Base-by-base conservation (phyloP, 2,888 invertebrate genomes). In the Cheilosia urbana region DNA sequence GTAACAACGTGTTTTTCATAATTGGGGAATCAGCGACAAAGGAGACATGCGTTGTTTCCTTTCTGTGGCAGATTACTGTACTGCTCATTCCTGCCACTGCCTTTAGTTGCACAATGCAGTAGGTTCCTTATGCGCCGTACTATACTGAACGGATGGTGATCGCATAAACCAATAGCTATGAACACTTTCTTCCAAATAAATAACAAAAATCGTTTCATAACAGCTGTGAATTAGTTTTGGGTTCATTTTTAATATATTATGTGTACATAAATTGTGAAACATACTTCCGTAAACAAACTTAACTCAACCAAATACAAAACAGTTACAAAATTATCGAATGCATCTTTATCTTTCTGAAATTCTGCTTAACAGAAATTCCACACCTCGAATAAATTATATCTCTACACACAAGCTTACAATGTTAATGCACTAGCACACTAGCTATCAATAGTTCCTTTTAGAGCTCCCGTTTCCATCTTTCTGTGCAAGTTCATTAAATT, bases 261-360 rank as follows among this genome's bases (percentile, higher is more conserved):
- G 34, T 62, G 71, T 60, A 82, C 60, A 76, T 65, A 76, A 84
- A 69, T 53, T 83, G 79, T 79, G 79, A 69, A 62, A 76, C 73
- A 75, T 69, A 75, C 60, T 75, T 76, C 58, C 73, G 58, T 76
- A 66, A 69, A 62, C 73, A 63, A 57, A 84, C 58, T 75, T 37
- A 47, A 65, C 51, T 53, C 57, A 60, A 79, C 69, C 47, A 65
- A 79, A 79, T 75, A 69, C 75, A 80, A 75, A 75, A 79, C 65
- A 69, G 40, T 66, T 75, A 71, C 60, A 45, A 69, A 65, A 75
- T 69, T 45, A 79, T 73, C 78, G 58, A 69, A 66, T 72, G 82
- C 78, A 78, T 62, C 55, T 53, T 49, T 49, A 37, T 49, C 1
- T 30, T 42, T 34, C 30, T 60, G 4, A 30, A 47, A 71, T 60